Conservation (phyloP, 2,113 vertebrate genomes). For the Blennius ocellaris region DNA sequence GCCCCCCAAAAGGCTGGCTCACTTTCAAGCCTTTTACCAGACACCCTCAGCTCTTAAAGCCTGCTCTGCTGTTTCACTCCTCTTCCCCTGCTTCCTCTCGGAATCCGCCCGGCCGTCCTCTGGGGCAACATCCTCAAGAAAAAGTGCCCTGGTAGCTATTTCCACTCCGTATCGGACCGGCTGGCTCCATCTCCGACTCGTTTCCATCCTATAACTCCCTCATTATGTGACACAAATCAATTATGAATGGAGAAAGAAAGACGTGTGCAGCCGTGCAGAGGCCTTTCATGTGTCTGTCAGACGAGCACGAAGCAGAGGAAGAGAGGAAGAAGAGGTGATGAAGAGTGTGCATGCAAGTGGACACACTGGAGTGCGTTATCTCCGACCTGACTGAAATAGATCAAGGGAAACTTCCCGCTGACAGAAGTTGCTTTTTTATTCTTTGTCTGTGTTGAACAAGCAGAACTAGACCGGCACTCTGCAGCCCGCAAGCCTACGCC, state of each 20-base stretch:
- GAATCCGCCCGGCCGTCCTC: constrained; percentile 19
- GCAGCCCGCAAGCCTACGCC: too few relatives aligned
- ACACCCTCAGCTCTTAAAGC: constrained; percentile 11
- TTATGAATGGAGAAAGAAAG: constrained; percentile 56
- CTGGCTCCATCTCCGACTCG: constrained; percentile 35
- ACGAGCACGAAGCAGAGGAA: constrained; percentile 19
- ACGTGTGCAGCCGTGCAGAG: constrained; percentile 20
- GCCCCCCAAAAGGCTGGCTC: constrained; percentile 39
- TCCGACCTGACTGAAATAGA: too few relatives aligned
- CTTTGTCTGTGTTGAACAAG: too few relatives aligned
- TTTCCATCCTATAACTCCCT: constrained; percentile 53
- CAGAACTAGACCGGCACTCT: too few relatives aligned
- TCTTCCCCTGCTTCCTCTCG: constrained; percentile 21
- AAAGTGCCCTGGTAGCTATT: constrained; percentile 51
- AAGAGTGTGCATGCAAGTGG: too few relatives aligned
- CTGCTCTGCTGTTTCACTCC: constrained; percentile 1
- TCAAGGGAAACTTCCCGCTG: too few relatives aligned
- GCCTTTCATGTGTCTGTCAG: constrained; percentile 52
- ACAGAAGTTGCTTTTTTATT: too few relatives aligned
- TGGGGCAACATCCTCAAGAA: constrained; percentile 39
- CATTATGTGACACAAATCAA: constrained; percentile 77
- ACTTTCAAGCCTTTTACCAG: constrained; percentile 36
- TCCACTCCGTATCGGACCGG: constrained; percentile 47
- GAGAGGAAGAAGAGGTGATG: background rate
- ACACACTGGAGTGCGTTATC: too few relatives aligned